Percentiles rank a stretch among this genome's conserved stretches.
Conservation (phyloP, 1,140 invertebrate genomes). For the Tetragonula clypearis region DNA sequence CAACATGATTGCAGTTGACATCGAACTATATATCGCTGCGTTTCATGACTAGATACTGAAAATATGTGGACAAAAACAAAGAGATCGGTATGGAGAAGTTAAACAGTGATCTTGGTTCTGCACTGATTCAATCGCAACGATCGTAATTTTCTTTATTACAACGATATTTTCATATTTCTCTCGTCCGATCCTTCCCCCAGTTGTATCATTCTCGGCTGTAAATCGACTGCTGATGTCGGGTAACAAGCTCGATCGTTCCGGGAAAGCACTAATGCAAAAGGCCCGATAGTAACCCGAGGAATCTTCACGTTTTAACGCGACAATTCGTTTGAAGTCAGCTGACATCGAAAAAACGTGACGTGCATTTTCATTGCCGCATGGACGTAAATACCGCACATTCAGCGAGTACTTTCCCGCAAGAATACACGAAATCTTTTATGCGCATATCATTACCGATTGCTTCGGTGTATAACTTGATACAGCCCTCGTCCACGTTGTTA, state of each 20-base stretch:
- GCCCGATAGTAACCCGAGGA: neutral
- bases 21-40: neutral
- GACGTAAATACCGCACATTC: constrained; percentile 52
- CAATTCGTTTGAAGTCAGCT: constrained; percentile 28
- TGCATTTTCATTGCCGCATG: constrained; percentile 13
- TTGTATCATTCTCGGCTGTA: neutral
- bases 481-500: neutral
- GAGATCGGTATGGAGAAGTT: constrained; percentile 9
- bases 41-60: neutral
- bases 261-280: neutral
- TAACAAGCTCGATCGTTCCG: neutral
- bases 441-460: constrained; percentile 16
- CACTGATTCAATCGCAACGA: neutral
- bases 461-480: neutral
- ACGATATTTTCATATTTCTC: neutral
- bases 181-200: neutral
- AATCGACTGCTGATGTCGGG: neutral
- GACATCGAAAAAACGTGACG: constrained; percentile 43
- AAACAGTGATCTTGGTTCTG: neutral
- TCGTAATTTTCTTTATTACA: neutral
- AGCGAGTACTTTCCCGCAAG: constrained; percentile 4
- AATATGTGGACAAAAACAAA: neutral
- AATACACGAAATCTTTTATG: constrained; percentile 50
- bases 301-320: neutral
- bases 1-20: too few relatives aligned